Conservation (phyloP, 2,797 vertebrate species). For the Philypnodon macrostomus region DNA sequence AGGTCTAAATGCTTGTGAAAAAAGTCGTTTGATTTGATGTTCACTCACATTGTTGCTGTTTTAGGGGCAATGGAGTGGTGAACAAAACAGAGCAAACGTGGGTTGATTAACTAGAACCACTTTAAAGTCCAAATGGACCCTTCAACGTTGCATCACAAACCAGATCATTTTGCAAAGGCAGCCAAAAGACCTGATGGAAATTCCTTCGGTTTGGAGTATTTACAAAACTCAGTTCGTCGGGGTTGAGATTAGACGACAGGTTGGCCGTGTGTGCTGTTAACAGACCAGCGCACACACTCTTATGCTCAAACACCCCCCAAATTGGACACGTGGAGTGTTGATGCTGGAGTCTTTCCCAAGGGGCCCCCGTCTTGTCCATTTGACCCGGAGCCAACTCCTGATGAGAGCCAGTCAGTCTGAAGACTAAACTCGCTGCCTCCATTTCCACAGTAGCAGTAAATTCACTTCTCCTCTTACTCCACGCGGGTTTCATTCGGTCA, state of each 20-base stretch:
- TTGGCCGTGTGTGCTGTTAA: conserved; percentile 53
- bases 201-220: conserved; percentile 56
- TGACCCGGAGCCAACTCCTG: conserved; percentile 62
- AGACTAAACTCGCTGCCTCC: conserved; percentile 49
- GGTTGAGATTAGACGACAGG: conserved; percentile 51
- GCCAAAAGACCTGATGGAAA: conserved; percentile 62
- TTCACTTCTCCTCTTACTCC: conserved; percentile 46
- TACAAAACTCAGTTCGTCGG: conserved; percentile 56
- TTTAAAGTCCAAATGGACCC: conserved; percentile 3
- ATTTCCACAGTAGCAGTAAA: conserved; percentile 69
- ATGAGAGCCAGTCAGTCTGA: conserved; percentile 63
- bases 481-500: conserved; percentile 45
- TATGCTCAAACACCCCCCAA: conserved; percentile 16
- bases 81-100: neutral
- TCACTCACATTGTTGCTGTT: neutral
- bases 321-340: conserved; percentile 67
- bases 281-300: conserved; percentile 31
- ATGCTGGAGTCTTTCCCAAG: conserved; percentile 63
- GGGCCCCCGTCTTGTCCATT: conserved; percentile 59
- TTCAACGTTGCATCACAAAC: conserved; percentile 51
- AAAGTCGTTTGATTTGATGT: no score
- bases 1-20: no score
- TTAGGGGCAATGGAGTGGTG: neutral
- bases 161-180: conserved; percentile 22
- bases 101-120: neutral